These are phyloP conservation scores for Lutra lutra DNA, from an alignment of 2,797 vertebrate species.

Conservation along the genomic window DNA sequence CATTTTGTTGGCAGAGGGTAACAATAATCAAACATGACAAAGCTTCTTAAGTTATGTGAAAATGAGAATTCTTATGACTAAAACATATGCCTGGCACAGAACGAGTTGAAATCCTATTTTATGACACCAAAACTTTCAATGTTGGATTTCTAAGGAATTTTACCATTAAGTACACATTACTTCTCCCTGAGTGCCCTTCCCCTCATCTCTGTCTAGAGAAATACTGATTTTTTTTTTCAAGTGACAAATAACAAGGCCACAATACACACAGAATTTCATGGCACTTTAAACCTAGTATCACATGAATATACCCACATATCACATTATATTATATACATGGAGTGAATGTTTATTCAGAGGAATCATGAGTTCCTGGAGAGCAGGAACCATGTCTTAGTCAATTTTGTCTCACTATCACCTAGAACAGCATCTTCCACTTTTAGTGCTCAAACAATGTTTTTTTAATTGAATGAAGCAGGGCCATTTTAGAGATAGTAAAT, in stretches of 20 bases:
- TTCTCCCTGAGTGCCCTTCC: not conserved
- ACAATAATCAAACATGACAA: not conserved
- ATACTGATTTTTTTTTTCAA: not conserved
- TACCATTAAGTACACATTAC: not conserved
- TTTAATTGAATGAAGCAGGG: not conserved
- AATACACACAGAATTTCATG: not conserved
- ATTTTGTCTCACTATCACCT: not conserved
- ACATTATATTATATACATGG: not conserved
- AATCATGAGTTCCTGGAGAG: not conserved
- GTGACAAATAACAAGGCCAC: not conserved
- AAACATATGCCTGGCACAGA: not conserved
- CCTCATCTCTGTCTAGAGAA: not conserved
- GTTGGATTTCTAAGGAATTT: not conserved
- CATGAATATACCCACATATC: not conserved
- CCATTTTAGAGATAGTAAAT: not conserved
- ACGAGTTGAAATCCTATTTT: not conserved
- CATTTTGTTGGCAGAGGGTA: not conserved
- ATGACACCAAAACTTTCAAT: not conserved
- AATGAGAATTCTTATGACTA: not conserved
- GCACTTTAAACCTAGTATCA: not conserved
- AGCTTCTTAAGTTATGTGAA: not conserved
- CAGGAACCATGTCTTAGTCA: not conserved
- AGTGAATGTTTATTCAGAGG: not conserved
- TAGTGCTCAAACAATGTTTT: not conserved
- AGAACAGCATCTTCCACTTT: not conserved